These are phyloP conservation scores for Picathartes gymnocephalus DNA, from an alignment of 2,113 vertebrate genomes.

Conservation along the genomic window DNA sequence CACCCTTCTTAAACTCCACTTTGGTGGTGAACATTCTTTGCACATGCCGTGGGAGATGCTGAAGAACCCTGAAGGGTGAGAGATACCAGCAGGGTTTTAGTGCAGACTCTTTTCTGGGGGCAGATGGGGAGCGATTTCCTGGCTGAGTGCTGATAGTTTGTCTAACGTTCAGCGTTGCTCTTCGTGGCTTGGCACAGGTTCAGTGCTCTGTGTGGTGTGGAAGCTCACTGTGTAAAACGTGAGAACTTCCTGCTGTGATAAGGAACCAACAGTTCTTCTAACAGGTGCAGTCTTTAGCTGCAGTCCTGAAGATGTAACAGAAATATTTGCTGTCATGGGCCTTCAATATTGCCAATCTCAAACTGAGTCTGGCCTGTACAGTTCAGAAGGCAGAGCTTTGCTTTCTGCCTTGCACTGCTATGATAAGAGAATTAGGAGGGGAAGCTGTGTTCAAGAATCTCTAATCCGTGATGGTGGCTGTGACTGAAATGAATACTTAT, in stretches of 20 bases:
- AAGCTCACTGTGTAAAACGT: neutral
- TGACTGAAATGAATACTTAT: constrained; percentile 10
- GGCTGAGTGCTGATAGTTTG: neutral
- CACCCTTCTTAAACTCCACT: neutral
- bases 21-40: neutral
- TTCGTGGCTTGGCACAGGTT: neutral
- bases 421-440: neutral
- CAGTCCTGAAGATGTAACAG: neutral
- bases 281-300: constrained; percentile 7
- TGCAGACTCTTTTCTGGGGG: neutral
- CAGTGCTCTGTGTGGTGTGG: neutral
- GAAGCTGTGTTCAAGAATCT: neutral
- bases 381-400: neutral
- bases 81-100: too few species aligned
- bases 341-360: neutral
- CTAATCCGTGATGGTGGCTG: neutral
- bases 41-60: neutral
- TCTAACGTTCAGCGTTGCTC: fast-evolving
- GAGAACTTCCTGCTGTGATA: neutral
- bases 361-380: neutral
- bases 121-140: neutral
- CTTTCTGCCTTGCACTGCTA: neutral
- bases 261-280: neutral
- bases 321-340: neutral
- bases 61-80: neutral